Conservation (phyloP, 2,113 vertebrate genomes). For the Progne subis region DNA sequence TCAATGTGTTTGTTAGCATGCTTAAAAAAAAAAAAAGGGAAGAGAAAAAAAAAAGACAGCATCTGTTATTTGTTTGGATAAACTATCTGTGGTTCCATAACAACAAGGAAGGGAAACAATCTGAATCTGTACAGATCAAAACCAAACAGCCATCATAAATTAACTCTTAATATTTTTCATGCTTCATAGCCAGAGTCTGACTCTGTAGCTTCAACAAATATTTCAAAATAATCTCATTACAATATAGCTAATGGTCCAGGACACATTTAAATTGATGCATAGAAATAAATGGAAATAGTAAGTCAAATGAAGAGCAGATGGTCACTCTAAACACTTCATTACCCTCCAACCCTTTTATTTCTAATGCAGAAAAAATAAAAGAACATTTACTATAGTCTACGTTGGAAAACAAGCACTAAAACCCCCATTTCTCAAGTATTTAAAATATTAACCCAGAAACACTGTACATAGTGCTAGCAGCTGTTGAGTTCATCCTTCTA, state of each 20-base stretch:
- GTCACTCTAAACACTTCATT: constrained; percentile 44
- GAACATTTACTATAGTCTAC: background rate
- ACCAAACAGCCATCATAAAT: background rate
- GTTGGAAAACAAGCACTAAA: background rate
- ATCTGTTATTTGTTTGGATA: constrained; percentile 26
- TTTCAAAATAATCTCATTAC: constrained; percentile 17
- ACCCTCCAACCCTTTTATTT: background rate
- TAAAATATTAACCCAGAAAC: background rate
- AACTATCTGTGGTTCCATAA: constrained; percentile 5
- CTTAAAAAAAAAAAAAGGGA: too few species aligned
- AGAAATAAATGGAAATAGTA: constrained; percentile 31
- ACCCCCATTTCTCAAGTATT: background rate
- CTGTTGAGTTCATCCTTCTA: background rate
- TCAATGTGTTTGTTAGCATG: background rate
- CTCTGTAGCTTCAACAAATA: background rate
- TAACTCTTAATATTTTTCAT: constrained; percentile 1
- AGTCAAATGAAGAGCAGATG: constrained; percentile 52
- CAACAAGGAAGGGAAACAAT: background rate
- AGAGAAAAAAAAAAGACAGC: background rate
- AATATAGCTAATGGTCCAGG: constrained; percentile 17
- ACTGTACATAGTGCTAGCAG: background rate
- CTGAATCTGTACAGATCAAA: background rate
- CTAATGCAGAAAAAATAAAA: background rate
- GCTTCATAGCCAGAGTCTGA: background rate
- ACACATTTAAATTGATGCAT: background rate